Percentiles rank a stretch among this genome's conserved stretches.
phyloP scores from a whole-genome alignment of 2,113 vertebrate species.

The Solenodon paradoxus region DNA sequence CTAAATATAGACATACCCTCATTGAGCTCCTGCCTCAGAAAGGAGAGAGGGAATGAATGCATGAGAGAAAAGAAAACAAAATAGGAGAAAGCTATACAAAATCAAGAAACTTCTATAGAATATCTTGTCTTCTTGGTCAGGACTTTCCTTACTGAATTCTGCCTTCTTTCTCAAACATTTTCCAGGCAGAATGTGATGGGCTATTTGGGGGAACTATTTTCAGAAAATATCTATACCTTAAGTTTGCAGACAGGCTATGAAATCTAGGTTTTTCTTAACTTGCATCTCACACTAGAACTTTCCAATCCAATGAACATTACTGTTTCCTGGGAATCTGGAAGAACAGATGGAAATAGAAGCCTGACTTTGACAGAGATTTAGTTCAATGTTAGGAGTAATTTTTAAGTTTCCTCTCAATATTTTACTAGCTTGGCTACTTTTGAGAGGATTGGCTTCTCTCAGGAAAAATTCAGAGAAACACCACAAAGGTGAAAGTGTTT shows the following conservation, averaged over 20 bases:
- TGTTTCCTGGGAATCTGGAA: constrained; percentile 24
- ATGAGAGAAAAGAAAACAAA: neutral
- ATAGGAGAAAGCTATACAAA: neutral
- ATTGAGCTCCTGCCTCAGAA: neutral
- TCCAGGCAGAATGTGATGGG: neutral
- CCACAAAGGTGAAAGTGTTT: neutral
- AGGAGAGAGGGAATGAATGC: neutral
- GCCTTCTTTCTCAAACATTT: neutral
- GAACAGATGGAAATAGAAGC: constrained; percentile 30
- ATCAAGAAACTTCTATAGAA: neutral
- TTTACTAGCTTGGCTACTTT: neutral
- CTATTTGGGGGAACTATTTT: constrained; percentile 63
- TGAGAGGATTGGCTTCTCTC: neutral
- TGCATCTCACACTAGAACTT: constrained; percentile 37
- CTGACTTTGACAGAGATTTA: constrained; percentile 46
- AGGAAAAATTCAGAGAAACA: neutral
- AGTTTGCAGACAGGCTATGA: constrained; percentile 55
- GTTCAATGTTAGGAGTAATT: neutral
- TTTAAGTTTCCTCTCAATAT: neutral
- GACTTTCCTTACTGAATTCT: neutral
- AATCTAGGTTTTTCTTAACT: constrained; percentile 17
- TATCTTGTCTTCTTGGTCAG: neutral
- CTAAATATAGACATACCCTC: constrained; percentile 17
- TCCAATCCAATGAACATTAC: neutral
- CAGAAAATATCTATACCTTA: constrained; percentile 48